Conservation (phyloP, 2,888 invertebrate species). For the Dryococelus australis region DNA sequence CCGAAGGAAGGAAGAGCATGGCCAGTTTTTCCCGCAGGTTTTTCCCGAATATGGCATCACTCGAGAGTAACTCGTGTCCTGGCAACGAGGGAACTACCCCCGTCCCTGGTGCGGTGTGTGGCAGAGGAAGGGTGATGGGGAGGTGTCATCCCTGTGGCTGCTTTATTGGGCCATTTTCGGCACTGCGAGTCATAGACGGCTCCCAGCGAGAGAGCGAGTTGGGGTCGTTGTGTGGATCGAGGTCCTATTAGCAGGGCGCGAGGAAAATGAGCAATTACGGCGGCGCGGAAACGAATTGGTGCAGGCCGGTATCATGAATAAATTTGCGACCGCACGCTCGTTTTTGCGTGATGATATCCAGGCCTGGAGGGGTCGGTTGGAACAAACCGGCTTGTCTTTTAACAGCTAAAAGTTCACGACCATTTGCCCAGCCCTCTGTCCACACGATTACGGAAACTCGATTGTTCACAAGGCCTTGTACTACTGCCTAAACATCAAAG, state of each 20-base stretch:
- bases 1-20: neutral
- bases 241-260: neutral
- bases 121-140: too few relatives aligned
- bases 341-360: neutral
- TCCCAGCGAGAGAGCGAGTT: neutral
- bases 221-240: neutral
- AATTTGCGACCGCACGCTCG: neutral
- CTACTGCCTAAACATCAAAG: too few relatives aligned
- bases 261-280: constrained; percentile 7
- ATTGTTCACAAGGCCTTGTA: too few relatives aligned
- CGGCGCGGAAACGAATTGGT: constrained; percentile 2
- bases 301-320: neutral
- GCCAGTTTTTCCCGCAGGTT: neutral
- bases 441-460: too few relatives aligned
- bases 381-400: too few relatives aligned
- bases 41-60: neutral
- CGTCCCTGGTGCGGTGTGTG: too few relatives aligned
- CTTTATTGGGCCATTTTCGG: neutral
- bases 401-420: neutral
- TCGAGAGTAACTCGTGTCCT: neutral
- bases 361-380: neutral
- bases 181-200: neutral
- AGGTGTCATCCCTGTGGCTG: neutral
- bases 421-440: neutral
- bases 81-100: neutral